Base-by-base conservation (phyloP, 2,113 vertebrate genomes). In the Pteropus alecto region DNA sequence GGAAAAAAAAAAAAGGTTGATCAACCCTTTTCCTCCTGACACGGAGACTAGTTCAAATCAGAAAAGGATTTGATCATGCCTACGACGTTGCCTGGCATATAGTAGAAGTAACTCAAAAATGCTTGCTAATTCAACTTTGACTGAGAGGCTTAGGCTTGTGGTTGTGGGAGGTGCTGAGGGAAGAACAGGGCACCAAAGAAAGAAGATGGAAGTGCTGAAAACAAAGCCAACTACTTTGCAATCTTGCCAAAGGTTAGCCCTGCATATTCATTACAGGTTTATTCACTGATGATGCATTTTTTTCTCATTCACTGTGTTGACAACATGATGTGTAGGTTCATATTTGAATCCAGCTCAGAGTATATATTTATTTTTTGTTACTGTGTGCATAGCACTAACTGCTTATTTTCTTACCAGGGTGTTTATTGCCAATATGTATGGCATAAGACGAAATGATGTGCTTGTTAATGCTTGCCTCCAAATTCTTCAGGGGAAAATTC, bases 261-360 rank as follows among this genome's bases (percentile, higher is more conserved):
- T 70, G 73, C 48, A 41, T 74, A 84, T 89, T 95, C 84, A 96
- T 97, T 90, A 96, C 38, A 84, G 79, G 63, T 74, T 93, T 93
- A 76, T 78, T 95, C 67, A 71, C 84, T 77, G 70, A 71, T 48
- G 65, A 79, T 81, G 46, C 87, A 2, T 63, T 87, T 95, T 83
- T 92, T 95, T 11, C 73, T 84, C 70, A 74, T 97, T 92, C 74
- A 85, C 54, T 61, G 51, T 92, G 87, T 81, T 97, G 95, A 96
- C 96, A 96, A 84, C 87, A 92, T 96, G 93, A 96, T 95, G 90
- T 95, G 70, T 84, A 97, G 87, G 92, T 95, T 96, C 58, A 33
- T 76, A 92, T 87, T 94, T 95, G 90, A 96, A 93, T 94, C 51
- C 46, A 95, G 65, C 87, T 82, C 90, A 84, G 94, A 93, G 63